These are phyloP conservation scores for Meloidogyne exigua DNA, from an alignment of 1,140 invertebrate species.

Conservation along the genomic window DNA sequence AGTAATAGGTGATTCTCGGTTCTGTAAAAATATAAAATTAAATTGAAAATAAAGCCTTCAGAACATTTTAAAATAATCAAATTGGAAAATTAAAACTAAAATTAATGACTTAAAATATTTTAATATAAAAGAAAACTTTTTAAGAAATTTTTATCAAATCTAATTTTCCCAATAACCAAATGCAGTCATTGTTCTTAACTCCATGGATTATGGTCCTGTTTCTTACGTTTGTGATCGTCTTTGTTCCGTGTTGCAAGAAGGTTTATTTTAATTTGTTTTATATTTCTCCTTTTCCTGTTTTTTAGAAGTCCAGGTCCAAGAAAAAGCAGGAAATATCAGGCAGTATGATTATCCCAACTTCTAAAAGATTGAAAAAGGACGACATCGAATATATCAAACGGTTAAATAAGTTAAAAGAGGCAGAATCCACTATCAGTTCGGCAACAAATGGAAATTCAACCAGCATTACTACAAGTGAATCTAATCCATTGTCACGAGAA, in stretches of 20 bases:
- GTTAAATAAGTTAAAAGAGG: neutral
- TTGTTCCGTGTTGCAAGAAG: neutral
- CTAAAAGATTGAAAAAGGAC: neutral
- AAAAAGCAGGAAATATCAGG: neutral
- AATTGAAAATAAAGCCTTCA: too few species aligned
- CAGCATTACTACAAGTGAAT: neutral
- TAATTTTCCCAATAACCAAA: too few species aligned
- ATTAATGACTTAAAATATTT: too few species aligned
- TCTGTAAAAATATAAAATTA: neutral
- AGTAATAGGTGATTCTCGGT: constrained; percentile 1
- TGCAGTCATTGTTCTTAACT: neutral
- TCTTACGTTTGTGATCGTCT: neutral
- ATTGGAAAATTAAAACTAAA: too few species aligned
- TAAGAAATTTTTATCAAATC: too few species aligned
- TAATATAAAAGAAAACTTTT: too few species aligned
- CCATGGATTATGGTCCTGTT: neutral
- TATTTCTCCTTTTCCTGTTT: neutral
- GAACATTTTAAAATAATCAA: neutral
- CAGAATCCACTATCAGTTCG: neutral
- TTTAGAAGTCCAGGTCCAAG: neutral
- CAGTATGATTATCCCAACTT: neutral
- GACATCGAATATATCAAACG: neutral
- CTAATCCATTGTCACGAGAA: neutral
- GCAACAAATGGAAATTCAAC: neutral
- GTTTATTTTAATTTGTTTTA: neutral